Base-by-base conservation (phyloP, 2,888 invertebrate genomes). In the Candidula unifasciata region DNA sequence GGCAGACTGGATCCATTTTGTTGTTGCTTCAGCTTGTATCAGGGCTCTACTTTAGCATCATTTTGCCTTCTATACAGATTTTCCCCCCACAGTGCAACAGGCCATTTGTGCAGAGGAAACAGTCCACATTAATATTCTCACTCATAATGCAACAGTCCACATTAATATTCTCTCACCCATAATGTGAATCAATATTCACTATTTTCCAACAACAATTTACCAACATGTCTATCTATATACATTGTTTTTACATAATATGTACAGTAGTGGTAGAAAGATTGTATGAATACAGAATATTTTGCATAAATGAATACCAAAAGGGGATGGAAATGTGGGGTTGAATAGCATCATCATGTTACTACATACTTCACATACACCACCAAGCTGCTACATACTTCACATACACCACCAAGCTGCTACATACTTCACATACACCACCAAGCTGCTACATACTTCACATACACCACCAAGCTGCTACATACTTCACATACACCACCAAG, bases 201-300 rank as follows among this genome's bases (percentile, higher is more conserved):
- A n/a, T 44, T 44, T 44, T 3, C 10, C 44, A 44, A 6, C 44
- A 44, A 3, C 10, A 44, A 44, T 3, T 44, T 10, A 44, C 10
- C 3, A 44, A 44, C 44, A 44, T 10, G 10, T 6, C 5, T 44
- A 44, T 10, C 5, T 44, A 44, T 44, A 10, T 44, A 44, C 44
- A 44, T 44, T 44, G n/a, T 44, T 44, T 44, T 6, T 44, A 44
- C 44, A 44, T 3, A 21, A 30, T 74, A 54, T 74, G 21, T 44
- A 74, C 30, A 68, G 3, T 27, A 13, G n/a, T 27, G 30, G 13
- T n/a, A 3, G 24, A 21, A 68, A 68, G 30, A 68, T 24, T 18
- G 30, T 74, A 74, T 54, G 74, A 74, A 74, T 74, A 74, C 30
- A 54, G 30, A 74, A 54, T 54, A 30, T 54, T 52, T 74, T 54